A percentile compares a stretch with the other conserved stretches of the same genome.
Conservation (phyloP, 2,797 vertebrate genomes). For the Otus scops region DNA sequence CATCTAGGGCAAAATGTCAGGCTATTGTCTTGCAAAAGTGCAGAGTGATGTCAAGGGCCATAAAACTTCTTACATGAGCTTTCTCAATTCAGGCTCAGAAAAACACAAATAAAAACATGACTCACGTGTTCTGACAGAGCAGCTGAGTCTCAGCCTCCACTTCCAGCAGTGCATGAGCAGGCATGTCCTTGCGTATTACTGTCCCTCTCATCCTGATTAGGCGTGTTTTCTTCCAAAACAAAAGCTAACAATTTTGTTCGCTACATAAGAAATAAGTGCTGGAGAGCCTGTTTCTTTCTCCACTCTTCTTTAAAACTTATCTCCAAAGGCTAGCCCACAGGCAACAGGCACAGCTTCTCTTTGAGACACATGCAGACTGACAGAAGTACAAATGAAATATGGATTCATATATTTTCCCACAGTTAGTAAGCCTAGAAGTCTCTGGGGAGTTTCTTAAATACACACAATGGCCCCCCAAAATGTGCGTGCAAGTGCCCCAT, state of each 20-base stretch:
- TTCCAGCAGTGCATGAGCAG: not conserved
- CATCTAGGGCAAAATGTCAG: not conserved
- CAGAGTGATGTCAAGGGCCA: not conserved
- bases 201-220: not conserved
- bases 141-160: not conserved
- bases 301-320: not conserved
- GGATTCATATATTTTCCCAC: not conserved
- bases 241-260: not conserved
- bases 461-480: rapidly evolving
- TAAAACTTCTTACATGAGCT: not conserved
- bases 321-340: not conserved
- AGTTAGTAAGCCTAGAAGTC: not conserved
- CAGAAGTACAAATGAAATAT: not conserved
- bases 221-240: not conserved
- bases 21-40: conserved; percentile 10
- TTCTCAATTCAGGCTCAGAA: conserved; percentile 10
- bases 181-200: not conserved
- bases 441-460: not conserved
- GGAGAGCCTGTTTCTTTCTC: not conserved
- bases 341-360: not conserved
- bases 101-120: conserved; percentile 9
- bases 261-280: not conserved
- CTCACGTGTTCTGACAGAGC: not conserved
- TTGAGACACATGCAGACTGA: rapidly evolving
- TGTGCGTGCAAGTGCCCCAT: not conserved